Evolutionary conservation across 2,888 invertebrate species (phyloP).

Genomic region (Bibio marci): DNA sequence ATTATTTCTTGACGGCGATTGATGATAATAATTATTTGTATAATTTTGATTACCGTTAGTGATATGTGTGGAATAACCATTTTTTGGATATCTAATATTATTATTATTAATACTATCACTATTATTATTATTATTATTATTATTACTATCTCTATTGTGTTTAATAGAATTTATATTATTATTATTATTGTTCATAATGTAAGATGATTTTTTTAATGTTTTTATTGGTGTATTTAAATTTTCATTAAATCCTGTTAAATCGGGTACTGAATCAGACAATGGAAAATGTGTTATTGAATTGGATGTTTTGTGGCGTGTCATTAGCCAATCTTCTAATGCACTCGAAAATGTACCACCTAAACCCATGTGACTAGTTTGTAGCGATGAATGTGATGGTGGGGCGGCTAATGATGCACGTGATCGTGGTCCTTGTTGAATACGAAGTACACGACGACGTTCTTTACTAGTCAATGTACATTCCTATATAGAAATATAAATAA

Average conservation of each 20-base stretch:
- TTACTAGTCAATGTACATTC: constrained; percentile 46
- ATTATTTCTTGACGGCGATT: too few species aligned
- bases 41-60: too few species aligned
- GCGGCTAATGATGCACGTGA: constrained; percentile 28
- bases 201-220: too few species aligned
- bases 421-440: constrained; percentile 28
- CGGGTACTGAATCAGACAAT: constrained; percentile 28
- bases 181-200: constrained; percentile 26
- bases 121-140: too few species aligned
- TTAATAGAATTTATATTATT: neutral
- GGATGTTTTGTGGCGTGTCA: constrained; percentile 29
- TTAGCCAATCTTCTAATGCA: constrained; percentile 36
- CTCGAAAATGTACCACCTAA: constrained; percentile 32
- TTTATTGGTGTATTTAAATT: constrained; percentile 26
- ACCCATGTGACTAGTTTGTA: constrained; percentile 26
- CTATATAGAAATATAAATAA: constrained; percentile 14
- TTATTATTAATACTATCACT: too few species aligned
- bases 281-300: constrained; percentile 25
- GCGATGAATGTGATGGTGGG: constrained; percentile 25
- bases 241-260: constrained; percentile 26
- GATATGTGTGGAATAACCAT: too few species aligned
- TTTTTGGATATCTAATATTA: too few species aligned
- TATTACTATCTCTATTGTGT: neutral
- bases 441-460: constrained; percentile 39
- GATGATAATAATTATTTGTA: too few species aligned